Evolutionary conservation across 2,888 invertebrate species (phyloP).

Genomic region (Tenthredo distinguenda): DNA sequence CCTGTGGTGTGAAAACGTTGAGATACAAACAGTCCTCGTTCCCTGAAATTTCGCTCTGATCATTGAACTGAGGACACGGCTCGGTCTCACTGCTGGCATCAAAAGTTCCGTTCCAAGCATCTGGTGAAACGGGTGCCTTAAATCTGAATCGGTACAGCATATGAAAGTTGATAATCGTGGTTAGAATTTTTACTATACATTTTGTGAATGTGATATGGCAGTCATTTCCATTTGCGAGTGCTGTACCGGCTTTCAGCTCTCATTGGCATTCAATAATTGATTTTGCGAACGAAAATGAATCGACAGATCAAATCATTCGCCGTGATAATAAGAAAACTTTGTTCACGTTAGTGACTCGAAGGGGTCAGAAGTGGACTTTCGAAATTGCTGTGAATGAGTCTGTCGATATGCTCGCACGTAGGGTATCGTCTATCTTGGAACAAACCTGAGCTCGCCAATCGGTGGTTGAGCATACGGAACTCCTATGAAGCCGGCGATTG

Average conservation of each 20-base stretch:
- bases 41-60: not conserved
- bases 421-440: not conserved
- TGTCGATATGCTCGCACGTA: not conserved
- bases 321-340: not conserved
- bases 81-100: not conserved
- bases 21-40: constrained; percentile 30
- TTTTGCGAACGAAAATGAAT: not conserved
- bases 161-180: not conserved
- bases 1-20: constrained; percentile 18
- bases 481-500: constrained; percentile 1
- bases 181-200: not conserved
- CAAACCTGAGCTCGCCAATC: constrained; percentile 6
- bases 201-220: not conserved
- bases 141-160: not conserved
- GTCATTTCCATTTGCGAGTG: no score
- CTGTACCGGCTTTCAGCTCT: not conserved
- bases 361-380: not conserved
- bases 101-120: constrained; percentile 5
- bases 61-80: not conserved
- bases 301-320: not conserved
- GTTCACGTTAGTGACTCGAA: not conserved
- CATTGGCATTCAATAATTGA: not conserved
- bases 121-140: not conserved
- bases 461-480: constrained; percentile 24
- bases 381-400: not conserved